Conservation (phyloP, 2,113 vertebrate species). For the Austrofundulus limnaeus region DNA sequence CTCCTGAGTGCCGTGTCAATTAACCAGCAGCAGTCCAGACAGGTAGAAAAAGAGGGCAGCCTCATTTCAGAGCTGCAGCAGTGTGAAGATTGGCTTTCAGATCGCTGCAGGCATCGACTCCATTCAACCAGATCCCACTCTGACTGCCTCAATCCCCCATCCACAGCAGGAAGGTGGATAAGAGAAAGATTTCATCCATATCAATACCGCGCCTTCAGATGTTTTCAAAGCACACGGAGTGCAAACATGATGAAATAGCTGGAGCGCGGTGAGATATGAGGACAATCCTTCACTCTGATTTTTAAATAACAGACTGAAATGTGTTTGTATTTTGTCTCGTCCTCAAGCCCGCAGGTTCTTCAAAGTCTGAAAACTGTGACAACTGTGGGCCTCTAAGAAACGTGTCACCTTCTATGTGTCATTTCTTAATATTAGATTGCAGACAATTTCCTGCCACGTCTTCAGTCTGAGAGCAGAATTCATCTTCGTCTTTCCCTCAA, state of each 20-base stretch:
- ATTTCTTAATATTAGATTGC: background rate
- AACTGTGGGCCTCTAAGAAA: no score
- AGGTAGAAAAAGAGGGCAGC: conserved; percentile 53
- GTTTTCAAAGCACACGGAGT: conserved; percentile 37
- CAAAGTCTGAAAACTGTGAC: background rate
- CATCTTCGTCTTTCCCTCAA: no score
- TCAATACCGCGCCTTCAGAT: conserved; percentile 23
- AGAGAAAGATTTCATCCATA: conserved; percentile 40
- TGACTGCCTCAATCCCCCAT: conserved; percentile 44
- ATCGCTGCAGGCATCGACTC: conserved; percentile 53
- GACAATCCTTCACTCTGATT: background rate
- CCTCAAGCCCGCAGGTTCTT: background rate
- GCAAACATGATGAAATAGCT: conserved; percentile 33
- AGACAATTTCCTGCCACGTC: background rate
- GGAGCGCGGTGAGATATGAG: background rate
- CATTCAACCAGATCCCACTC: conserved; percentile 41
- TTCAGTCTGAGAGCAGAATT: no score
- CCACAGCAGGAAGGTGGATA: conserved; percentile 41
- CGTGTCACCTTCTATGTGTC: background rate
- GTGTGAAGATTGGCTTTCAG: conserved; percentile 56
- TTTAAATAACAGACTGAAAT: conserved; percentile 14
- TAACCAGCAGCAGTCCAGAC: conserved; percentile 44
- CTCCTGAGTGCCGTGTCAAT: conserved; percentile 52
- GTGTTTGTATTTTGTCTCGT: background rate
- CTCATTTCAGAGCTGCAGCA: conserved; percentile 46